Evolutionary conservation across 2,113 vertebrate species (phyloP).

Genomic region (crab-eating macaque (Macaca fascicularis)): DNA sequence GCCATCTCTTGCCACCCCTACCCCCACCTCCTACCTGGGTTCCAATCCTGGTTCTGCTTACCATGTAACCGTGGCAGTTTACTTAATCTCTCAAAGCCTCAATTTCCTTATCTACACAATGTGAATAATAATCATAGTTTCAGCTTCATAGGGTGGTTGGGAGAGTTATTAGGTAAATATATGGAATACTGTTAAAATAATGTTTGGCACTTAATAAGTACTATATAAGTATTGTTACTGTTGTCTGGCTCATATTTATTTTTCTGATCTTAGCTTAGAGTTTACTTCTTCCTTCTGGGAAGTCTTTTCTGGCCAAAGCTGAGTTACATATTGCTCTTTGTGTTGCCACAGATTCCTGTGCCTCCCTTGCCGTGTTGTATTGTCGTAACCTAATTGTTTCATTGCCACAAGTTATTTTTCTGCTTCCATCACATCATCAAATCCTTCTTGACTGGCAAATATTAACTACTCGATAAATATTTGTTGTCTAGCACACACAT

Average conservation of each 20-base stretch:
- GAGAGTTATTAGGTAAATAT: neutral
- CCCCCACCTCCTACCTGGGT: neutral
- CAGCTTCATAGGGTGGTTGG: neutral
- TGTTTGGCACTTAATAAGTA: neutral
- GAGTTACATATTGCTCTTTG: neutral
- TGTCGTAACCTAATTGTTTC: neutral
- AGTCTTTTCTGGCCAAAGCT: neutral
- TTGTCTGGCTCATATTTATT: neutral
- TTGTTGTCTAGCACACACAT: constrained; percentile 15
- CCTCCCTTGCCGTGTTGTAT: neutral
- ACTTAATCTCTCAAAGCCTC: neutral
- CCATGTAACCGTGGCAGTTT: neutral
- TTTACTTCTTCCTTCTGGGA: neutral
- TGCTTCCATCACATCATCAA: neutral
- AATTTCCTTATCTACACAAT: neutral
- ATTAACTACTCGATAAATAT: constrained; percentile 8
- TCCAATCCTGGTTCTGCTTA: neutral
- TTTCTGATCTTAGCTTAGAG: neutral
- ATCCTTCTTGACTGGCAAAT: neutral
- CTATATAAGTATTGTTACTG: neutral
- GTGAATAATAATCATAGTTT: neutral
- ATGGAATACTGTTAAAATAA: neutral
- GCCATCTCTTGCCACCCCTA: neutral
- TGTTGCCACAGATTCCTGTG: neutral
- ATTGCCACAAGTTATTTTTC: neutral